Evolutionary conservation across 2,888 invertebrate genomes (phyloP).

Genomic region (Ceramica pisi): DNA sequence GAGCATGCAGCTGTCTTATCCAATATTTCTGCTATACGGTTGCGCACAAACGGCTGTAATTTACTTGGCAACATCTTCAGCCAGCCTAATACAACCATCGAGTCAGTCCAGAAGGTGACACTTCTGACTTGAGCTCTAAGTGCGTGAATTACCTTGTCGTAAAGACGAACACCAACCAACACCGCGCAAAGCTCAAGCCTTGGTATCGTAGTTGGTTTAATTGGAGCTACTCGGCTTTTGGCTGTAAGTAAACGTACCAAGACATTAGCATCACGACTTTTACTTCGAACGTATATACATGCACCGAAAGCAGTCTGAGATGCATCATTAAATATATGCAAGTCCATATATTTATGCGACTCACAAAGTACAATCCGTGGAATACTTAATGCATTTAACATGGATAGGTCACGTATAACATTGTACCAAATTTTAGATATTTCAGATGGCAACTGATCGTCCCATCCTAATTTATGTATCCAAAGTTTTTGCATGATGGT

Average conservation of each 20-base stretch:
- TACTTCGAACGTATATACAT: too few species aligned
- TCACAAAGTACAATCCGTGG: not conserved
- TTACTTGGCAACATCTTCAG: conserved; percentile 8
- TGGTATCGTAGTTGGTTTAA: conserved; percentile 13
- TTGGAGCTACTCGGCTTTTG: conserved; percentile 7
- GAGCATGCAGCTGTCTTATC: conserved; percentile 6
- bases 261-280: not conserved
- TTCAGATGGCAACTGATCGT: conserved; percentile 12
- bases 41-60: not conserved
- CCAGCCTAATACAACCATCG: conserved; percentile 13
- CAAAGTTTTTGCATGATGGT: conserved; percentile 1
- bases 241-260: not conserved
- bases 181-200: conserved; percentile 6
- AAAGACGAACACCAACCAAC: conserved; percentile 14
- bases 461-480: conserved; percentile 1
- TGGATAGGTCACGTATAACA: not conserved
- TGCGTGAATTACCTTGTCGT: not conserved
- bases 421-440: not conserved
- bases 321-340: too few species aligned
- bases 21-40: conserved; percentile 12
- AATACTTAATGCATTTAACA: not conserved
- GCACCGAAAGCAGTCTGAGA: too few species aligned
- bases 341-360: too few species aligned
- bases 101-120: conserved; percentile 18
- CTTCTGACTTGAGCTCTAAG: conserved; percentile 4